These are phyloP conservation scores for Theristus sp. DNA, from an alignment of 2,888 invertebrate genomes.

Conservation along the genomic window DNA sequence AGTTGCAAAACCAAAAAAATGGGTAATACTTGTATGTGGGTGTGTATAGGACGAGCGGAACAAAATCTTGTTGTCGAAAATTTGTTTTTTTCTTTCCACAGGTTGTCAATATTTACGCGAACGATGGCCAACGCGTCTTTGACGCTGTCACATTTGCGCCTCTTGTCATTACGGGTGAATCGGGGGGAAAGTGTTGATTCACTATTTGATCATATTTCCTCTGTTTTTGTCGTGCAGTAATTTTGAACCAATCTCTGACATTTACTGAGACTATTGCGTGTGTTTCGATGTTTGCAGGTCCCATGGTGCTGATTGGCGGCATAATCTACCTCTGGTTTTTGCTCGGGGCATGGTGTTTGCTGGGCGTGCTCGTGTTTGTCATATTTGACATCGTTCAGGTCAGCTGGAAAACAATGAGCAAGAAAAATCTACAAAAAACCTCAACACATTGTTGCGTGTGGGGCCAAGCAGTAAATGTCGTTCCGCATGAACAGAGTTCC, in stretches of 20 bases:
- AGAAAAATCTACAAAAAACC: too few species aligned
- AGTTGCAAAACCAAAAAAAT: not conserved
- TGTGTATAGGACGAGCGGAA: too few species aligned
- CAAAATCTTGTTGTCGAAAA: not conserved
- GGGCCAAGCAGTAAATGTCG: too few species aligned
- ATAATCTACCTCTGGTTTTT: slow-evolving; percentile 29
- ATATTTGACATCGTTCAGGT: slow-evolving; percentile 32
- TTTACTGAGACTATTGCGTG: slow-evolving; percentile 29
- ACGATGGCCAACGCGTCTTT: slow-evolving; percentile 34
- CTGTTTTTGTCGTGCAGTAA: too few species aligned
- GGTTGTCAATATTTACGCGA: slow-evolving; percentile 34
- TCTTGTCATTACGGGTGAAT: slow-evolving; percentile 29
- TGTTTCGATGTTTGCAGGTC: not conserved
- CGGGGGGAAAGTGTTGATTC: too few species aligned
- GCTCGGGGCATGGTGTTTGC: slow-evolving; percentile 33
- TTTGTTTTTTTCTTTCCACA: slow-evolving; percentile 12
- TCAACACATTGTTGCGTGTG: too few species aligned
- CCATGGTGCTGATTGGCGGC: slow-evolving; percentile 12
- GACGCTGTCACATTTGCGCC: slow-evolving; percentile 33
- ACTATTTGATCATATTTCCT: too few species aligned
- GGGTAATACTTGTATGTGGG: too few species aligned
- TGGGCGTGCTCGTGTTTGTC: slow-evolving; percentile 30
- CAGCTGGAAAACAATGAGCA: too few species aligned
- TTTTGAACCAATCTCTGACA: too few species aligned
- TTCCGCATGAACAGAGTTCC: too few species aligned